Conservation (phyloP, 1,140 invertebrate genomes). For the Solenopsis fugax region DNA sequence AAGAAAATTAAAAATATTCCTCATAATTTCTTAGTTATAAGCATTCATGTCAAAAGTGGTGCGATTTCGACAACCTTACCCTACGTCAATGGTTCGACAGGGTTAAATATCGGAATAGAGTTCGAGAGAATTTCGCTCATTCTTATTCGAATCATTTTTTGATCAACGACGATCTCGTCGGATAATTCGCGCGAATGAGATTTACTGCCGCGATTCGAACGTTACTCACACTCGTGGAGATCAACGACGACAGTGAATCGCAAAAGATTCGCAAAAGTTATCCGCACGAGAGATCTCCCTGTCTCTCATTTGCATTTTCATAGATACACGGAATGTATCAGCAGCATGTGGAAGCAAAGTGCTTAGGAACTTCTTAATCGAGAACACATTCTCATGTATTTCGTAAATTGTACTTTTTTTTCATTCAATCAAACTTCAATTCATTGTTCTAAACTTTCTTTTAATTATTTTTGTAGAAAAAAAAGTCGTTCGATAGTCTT, state of each 20-base stretch:
- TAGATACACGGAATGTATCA: constrained; percentile 46
- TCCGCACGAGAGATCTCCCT: constrained; percentile 37
- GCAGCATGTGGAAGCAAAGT: not conserved
- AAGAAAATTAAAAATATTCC: too few relatives aligned
- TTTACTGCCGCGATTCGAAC: constrained; percentile 38
- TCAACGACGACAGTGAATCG: constrained; percentile 23
- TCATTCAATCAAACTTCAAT: too few relatives aligned
- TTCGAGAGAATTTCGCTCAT: not conserved
- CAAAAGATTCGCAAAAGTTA: constrained; percentile 66
- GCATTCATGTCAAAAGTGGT: too few relatives aligned
- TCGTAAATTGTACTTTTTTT: constrained; percentile 40
- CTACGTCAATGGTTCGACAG: not conserved
- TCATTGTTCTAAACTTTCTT: not conserved
- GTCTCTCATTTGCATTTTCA: constrained; percentile 73
- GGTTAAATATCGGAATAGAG: not conserved
- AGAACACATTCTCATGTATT: constrained; percentile 39
- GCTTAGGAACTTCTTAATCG: not conserved
- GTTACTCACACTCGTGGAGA: constrained; percentile 44
- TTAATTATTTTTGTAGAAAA: constrained; percentile 4
- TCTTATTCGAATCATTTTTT: constrained; percentile 17
- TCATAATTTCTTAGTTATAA: too few relatives aligned
- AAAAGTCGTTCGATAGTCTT: not conserved
- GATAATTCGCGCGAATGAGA: constrained; percentile 22
- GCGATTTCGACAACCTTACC: too few relatives aligned
- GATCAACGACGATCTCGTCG: constrained; percentile 47